Base-by-base conservation (phyloP, 2,113 vertebrate genomes). In the Columba janthina region DNA sequence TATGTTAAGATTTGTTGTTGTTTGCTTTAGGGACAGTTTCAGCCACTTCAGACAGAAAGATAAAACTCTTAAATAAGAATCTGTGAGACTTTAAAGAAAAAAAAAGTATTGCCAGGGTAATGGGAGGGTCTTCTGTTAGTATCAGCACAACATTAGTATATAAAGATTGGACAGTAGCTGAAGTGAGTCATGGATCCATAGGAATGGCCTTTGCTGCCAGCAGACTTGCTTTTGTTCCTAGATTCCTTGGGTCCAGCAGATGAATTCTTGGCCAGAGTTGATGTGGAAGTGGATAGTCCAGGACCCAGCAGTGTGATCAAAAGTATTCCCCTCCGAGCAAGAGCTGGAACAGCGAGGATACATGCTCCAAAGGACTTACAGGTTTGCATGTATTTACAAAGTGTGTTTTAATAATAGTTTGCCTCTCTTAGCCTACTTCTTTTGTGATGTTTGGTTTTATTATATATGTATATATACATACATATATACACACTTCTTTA, bases 211-310 rank as follows among this genome's bases (percentile, higher is more conserved):
- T 79, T 89, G 36, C 29, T 93, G 21, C 53, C 66, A 31, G 31
- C 58, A 65, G 22, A 44, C 36, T 91, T 82, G 6, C 25, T 88
- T 85, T 62, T 91, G 44, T 95, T 95, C 90, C 29, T 95, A 99
- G 99, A 97, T 83, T 96, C 96, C 60, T 97, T 99, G 18, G 98
- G 98, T 44, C 97, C 97, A 48, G 97, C 99, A 2, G 99, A 99
- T 86, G 99, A 99, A 42, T 99, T 98, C 96, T 82, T 94, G 64
- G 99, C 98, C 73, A 98, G 98, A 85, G 97, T 99, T 77, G 99
- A 99, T 83, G 92, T 99, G 51, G 99, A 99, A 97, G 96, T 99
- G 88, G 99, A 99, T 95, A 98, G 98, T 89, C 99, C 99, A 38
- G 99, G 99, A 71, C 98, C 98, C 16, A 98, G 98, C 88, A 98